Evolutionary conservation across 2,888 invertebrate species (phyloP).

Genomic region (Mythimna impura): DNA sequence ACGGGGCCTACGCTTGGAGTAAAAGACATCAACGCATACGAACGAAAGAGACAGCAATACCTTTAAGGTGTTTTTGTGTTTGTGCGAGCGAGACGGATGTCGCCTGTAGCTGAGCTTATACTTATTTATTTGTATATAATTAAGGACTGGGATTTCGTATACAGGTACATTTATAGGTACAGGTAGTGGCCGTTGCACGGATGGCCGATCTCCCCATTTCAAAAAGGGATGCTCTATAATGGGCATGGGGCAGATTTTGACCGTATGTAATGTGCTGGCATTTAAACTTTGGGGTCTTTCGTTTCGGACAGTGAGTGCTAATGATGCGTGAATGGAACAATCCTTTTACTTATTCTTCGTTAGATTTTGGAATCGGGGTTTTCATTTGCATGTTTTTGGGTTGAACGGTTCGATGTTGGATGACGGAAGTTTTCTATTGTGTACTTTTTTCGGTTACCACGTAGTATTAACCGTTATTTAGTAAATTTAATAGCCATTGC

Average conservation of each 20-base stretch:
- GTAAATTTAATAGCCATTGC: no score
- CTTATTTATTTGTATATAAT: conserved; percentile 81
- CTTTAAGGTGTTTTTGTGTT: conserved; percentile 69
- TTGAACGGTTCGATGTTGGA: neutral
- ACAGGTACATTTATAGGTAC: conserved; percentile 70
- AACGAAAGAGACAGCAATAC: conserved; percentile 74
- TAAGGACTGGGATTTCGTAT: conserved; percentile 85
- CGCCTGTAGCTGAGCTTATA: conserved; percentile 81
- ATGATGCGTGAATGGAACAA: conserved; percentile 84
- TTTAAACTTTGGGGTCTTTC: conserved; percentile 80
- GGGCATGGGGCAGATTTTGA: conserved; percentile 78
- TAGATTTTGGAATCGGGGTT: conserved; percentile 45
- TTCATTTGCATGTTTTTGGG: conserved; percentile 39
- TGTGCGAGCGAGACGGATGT: conserved; percentile 81
- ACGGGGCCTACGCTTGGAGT: conserved; percentile 75
- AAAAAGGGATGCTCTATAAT: conserved; percentile 81
- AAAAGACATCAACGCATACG: conserved; percentile 88
- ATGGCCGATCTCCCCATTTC: conserved; percentile 86
- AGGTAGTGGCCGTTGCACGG: conserved; percentile 86
- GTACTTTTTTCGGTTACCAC: neutral
- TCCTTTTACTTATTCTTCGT: conserved; percentile 73
- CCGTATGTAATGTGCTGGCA: conserved; percentile 74
- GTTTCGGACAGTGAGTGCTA: conserved; percentile 83
- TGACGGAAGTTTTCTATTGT: neutral
- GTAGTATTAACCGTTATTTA: neutral